Evolutionary conservation across 2,888 invertebrate species (phyloP), one percentile per base, ranked within the genome.

Genomic region (Andrena minutula): DNA sequence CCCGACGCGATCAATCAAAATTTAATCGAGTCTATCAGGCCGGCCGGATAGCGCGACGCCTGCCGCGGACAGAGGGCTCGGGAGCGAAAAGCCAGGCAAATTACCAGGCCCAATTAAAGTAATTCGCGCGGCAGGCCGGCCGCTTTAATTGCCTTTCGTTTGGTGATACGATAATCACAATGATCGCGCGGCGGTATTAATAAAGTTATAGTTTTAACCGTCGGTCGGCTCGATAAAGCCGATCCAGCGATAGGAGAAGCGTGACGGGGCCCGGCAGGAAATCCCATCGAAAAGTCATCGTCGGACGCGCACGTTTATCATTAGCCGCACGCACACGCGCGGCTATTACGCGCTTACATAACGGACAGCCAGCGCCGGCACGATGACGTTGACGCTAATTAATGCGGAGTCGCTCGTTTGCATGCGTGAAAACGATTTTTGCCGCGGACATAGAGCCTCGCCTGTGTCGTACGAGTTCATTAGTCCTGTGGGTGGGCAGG

Each of bases 371-470:
- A 53, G 51, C 23, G 63, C 49, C 35, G 47, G 66, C 61, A 49
- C 75, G 77, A 41, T 32, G 79, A 85, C 83, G 83, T 89, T 89
- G 88, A 90, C 80, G 88, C 84, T 90, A 89, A 90, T 90, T 86
- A 86, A 90, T 85, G 84, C 82, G 76, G 85, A 88, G 85, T 65
- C 79, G 72, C 66, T 86, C 85, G 82, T 89, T 87, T 84, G 85
- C 86, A 85, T 85, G 80, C 86, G 78, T 86, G 84, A 84, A 83
- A 86, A 87, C 75, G 86, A 86, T 84, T 88, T 88, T 86, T 88
- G 64, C 82, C 83, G 61, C 75, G 81, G 78, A 81, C 79, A 80
- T 71, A 75, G 76, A 79, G 83, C 79, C 41, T 58, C 69, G 63
- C 60, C 69, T 73, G 69, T 47, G 83, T 71, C 64, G 79, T 85